These are phyloP conservation scores for Nephila pilipes DNA, from an alignment of 1,140 invertebrate genomes.

Conservation along the genomic window DNA sequence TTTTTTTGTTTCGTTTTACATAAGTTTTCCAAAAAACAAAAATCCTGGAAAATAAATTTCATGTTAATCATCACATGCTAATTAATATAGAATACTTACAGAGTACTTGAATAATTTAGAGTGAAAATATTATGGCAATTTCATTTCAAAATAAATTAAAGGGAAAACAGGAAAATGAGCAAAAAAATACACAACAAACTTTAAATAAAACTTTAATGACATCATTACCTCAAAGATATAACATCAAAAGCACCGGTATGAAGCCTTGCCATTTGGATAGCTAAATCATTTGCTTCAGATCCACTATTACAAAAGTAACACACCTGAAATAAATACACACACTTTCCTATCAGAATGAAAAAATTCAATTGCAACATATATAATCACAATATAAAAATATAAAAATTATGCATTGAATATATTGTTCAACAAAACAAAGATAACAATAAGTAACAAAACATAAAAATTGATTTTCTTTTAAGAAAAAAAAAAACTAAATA, in stretches of 20 bases:
- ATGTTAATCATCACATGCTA: too few relatives aligned
- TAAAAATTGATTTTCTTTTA: too few relatives aligned
- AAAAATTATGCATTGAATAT: background rate
- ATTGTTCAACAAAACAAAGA: too few relatives aligned
- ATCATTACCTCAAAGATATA: slow-evolving; percentile 86
- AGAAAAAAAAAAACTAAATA: too few relatives aligned
- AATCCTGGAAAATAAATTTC: too few relatives aligned
- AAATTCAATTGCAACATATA: background rate
- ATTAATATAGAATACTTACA: too few relatives aligned
- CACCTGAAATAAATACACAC: slow-evolving; percentile 83
- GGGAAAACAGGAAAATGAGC: background rate
- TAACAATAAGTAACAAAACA: too few relatives aligned
- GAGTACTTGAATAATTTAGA: too few relatives aligned
- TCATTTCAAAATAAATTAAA: background rate
- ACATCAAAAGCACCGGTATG: slow-evolving; percentile 93
- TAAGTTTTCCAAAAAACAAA: too few relatives aligned
- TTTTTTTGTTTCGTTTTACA: too few relatives aligned
- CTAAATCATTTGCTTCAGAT: slow-evolving; percentile 98
- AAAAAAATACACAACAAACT: background rate
- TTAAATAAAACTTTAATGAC: background rate
- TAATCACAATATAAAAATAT: background rate
- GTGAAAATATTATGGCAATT: too few relatives aligned
- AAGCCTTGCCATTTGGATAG: slow-evolving; percentile 91
- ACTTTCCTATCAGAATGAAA: background rate
- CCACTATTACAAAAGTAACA: slow-evolving; percentile 98